Evolutionary conservation across 35 echinoderm and acorn worm species (phyloP), one percentile per base, ranked within the genome.

Genomic region (Lytechinus variegatus): DNA sequence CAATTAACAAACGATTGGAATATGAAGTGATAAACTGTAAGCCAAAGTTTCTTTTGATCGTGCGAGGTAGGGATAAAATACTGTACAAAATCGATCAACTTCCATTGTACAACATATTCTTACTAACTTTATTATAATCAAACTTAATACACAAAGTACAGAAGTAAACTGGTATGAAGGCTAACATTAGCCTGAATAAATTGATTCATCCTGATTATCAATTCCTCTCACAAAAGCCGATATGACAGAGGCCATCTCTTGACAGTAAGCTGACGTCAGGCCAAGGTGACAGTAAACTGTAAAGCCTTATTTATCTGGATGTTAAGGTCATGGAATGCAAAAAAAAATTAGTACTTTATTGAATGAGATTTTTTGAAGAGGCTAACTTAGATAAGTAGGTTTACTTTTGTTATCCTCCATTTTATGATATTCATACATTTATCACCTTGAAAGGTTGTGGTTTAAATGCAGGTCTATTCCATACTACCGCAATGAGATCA

Each of bases 391-490:
- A 44, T 44, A 44, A 44, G 33, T 44, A 44, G 33, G 0, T 44
- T 44, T 44, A 44, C 33, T 44, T 44, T 44, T 44, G 33, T 44
- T 44, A 44, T 44, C 33, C 33, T 44, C 33, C 33, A 44, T 44
- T 60, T 6, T 9, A 16, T 9, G 10, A 60, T 9, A 60, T 16
- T 60, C 3, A 10, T 3, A 60, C 52, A 53, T 3, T 33, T 87
- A 24, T 13, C 95, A 99, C 98, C 97, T 98, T 97, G 33, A 97
- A 98, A 13, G 96, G 94, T 54, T 95, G 95, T 28, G 96, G 86
- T 94, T 97, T 92, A 56, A 99, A 99, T 4, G 98, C 96, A 28
- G 90, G 52, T 44, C 94, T 92, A 10, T 96, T 99, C 97, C 98
- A 97, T 24, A 97, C 57, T 5, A 99, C 97, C 56, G 95, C 94